Evolutionary conservation across 2,797 vertebrate genomes (phyloP).

Genomic region (Fratercula arctica): DNA sequence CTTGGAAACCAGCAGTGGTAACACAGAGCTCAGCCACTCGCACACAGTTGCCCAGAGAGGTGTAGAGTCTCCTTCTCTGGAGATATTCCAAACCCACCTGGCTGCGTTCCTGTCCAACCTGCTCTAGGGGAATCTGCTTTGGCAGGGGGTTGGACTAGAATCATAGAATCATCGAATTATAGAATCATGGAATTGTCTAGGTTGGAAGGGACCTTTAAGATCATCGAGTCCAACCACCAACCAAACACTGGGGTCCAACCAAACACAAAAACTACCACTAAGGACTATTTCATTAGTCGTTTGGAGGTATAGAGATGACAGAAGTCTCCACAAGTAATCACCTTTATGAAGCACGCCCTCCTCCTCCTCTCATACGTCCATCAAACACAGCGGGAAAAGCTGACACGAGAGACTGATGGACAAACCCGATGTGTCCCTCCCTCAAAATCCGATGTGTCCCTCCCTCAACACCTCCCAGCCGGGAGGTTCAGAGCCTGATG

Average conservation of each 20-base stretch:
- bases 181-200: no score
- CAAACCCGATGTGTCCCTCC: not conserved
- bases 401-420: rapidly evolving
- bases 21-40: not conserved
- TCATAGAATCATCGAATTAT: no score
- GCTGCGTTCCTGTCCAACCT: no score
- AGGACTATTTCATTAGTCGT: not conserved
- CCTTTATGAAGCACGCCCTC: not conserved
- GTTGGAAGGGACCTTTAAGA: not conserved
- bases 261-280: no score
- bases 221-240: not conserved
- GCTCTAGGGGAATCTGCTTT: no score
- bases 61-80: no score
- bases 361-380: not conserved
- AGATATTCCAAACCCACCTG: no score
- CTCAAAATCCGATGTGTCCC: rapidly evolving
- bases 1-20: not conserved
- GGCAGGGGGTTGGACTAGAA: no score
- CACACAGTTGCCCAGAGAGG: not conserved
- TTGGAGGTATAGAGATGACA: not conserved
- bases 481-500: not conserved
- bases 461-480: not conserved
- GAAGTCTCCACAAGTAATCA: not conserved
- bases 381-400: not conserved
- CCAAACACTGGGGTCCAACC: no score